phyloP scores from a whole-genome alignment of 1,140 invertebrate genomes.

The Hesperophylax magnus region DNA sequence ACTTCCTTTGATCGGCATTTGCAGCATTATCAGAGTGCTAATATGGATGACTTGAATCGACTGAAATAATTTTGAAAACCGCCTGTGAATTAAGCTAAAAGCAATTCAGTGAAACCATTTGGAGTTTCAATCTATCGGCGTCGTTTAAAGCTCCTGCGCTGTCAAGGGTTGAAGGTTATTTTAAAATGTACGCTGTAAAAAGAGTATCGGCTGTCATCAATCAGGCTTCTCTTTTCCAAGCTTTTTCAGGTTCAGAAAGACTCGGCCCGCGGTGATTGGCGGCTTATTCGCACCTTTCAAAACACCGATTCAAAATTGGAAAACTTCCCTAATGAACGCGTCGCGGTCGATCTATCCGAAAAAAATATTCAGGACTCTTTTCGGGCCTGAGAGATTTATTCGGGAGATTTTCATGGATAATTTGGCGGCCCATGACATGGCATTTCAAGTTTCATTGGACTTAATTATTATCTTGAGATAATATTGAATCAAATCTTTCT shows the following conservation, averaged over 20 bases:
- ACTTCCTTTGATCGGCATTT: no score
- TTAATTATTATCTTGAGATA: neutral
- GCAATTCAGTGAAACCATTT: constrained; percentile 4
- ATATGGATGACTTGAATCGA: no score
- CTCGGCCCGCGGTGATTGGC: neutral
- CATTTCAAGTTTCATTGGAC: constrained; percentile 4
- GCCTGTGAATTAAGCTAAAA: constrained; percentile 4
- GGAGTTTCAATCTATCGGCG: constrained; percentile 6
- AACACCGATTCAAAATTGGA: constrained; percentile 29
- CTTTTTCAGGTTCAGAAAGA: constrained; percentile 14
- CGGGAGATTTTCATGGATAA: neutral
- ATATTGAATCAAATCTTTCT: no score
- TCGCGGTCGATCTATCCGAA: constrained; percentile 11
- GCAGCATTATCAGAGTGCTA: no score
- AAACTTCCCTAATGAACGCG: constrained; percentile 31
- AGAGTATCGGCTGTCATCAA: constrained; percentile 28
- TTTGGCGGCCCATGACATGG: neutral
- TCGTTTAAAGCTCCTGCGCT: neutral
- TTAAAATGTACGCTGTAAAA: constrained; percentile 3
- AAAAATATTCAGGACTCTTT: neutral
- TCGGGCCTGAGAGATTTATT: neutral
- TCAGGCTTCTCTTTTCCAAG: constrained; percentile 18
- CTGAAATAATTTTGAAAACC: neutral
- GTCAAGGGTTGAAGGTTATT: constrained; percentile 10
- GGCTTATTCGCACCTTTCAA: constrained; percentile 13